These are phyloP conservation scores for Brienomyrus brachyistius DNA, from an alignment of 2,113 vertebrate species.

Conservation along the genomic window DNA sequence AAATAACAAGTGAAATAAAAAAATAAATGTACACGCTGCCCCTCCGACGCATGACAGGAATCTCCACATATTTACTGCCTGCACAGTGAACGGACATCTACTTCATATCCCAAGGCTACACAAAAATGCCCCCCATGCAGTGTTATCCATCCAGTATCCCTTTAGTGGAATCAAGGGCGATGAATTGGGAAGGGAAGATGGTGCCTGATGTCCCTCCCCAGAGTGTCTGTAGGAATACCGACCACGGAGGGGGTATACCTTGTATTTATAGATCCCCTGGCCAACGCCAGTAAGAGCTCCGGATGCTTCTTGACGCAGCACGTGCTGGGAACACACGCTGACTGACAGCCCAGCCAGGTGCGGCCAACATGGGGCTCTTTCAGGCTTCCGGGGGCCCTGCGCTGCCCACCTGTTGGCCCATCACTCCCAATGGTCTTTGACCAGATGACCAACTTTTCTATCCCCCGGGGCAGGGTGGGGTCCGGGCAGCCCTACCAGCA, in stretches of 20 bases:
- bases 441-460: conserved; percentile 71
- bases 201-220: not conserved
- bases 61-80: not conserved
- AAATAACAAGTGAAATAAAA: not conserved
- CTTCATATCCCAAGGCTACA: not conserved
- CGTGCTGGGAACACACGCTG: conserved; percentile 24
- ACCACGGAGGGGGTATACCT: not conserved
- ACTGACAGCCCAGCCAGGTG: conserved; percentile 68
- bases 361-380: conserved; percentile 42
- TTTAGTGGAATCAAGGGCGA: not conserved
- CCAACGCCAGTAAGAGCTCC: conserved; percentile 1
- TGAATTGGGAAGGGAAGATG: not conserved
- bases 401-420: conserved; percentile 63
- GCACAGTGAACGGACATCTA: not conserved
- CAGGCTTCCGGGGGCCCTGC: conserved; percentile 31
- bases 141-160: not conserved
- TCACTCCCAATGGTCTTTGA: conserved; percentile 61
- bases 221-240: not conserved
- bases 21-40: not conserved
- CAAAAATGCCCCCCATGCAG: not conserved
- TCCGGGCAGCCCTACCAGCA: conserved; percentile 32
- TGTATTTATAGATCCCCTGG: conserved; percentile 1
- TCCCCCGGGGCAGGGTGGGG: conserved; percentile 42
- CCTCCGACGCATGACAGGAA: not conserved
- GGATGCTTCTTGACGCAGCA: conserved; percentile 4